Percentiles rank a stretch among this genome's conserved stretches.
Evolutionary conservation across 2,888 invertebrate species (phyloP).

Genomic region (Digitonthophagus gazella): DNA sequence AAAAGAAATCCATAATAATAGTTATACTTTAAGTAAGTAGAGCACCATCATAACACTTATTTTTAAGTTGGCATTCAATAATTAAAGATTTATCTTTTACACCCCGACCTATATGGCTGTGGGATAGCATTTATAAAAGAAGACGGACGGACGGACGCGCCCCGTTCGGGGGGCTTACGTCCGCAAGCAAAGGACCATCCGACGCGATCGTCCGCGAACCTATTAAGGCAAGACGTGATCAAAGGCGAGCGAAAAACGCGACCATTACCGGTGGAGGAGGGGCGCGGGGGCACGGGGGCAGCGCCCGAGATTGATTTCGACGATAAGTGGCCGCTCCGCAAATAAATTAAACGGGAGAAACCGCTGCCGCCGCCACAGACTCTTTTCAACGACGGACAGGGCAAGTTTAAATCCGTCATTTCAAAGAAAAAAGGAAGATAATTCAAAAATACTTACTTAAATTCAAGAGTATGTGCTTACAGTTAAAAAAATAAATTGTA

Average conservation of each 20-base stretch:
- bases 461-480: too few species aligned
- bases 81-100: too few species aligned
- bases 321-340: slow-evolving; percentile 16
- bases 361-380: background rate
- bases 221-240: slow-evolving; percentile 16
- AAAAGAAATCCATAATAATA: too few species aligned
- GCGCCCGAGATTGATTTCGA: slow-evolving; percentile 10
- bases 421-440: background rate
- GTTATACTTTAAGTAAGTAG: too few species aligned
- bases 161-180: too few species aligned
- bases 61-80: too few species aligned
- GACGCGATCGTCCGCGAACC: background rate
- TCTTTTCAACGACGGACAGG: slow-evolving; percentile 2
- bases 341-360: slow-evolving; percentile 18
- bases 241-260: slow-evolving; percentile 14
- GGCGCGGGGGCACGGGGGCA: background rate
- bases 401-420: background rate
- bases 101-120: too few species aligned
- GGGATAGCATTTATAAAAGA: too few species aligned
- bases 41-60: too few species aligned
- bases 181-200: background rate
- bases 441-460: too few species aligned
- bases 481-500: too few species aligned
- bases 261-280: slow-evolving; percentile 10
- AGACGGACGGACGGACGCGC: background rate